Evolutionary conservation across 2,113 vertebrate species (phyloP), one percentile per base, ranked within the genome.

Genomic region (Vicugna pacos): DNA sequence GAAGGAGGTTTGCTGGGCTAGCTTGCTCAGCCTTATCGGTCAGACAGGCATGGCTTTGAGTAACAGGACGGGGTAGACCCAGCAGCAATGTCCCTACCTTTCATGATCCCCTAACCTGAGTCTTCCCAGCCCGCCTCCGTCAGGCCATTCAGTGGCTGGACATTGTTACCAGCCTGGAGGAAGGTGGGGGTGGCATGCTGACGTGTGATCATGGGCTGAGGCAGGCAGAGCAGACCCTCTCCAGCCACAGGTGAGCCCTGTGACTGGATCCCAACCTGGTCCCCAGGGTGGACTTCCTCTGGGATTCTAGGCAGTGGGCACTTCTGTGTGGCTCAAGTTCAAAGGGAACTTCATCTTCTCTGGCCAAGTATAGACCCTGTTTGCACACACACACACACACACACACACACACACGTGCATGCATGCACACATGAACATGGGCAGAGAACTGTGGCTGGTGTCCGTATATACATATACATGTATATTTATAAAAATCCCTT

Each of bases 181-280:
- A 79, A 32, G 15, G 30, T 50, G 12, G 26, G 7, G 16, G 38
- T 42, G 24, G 26, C 8, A 1, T 30, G 28, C 62, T 26, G 28
- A 46, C 46, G 17, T 8, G 1, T 11, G 38, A 22, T 2, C 14
- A 1, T 8, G 10, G 50, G 5, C 10, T 30, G 2, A 12, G 38
- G 24, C 26, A 26, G 20, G n/a, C 3, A 5, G 30, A 84, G 48
- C 7, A 16, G 22, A 46, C 56, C 52, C 58, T 84, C 16, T 83
- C 54, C 10, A 48, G 48, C 4, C 22, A 17, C 6, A 38, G 0
- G 19, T 42, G 28, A 72, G 12, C 76, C 50, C 56, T 81, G 20
- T 52, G 42, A 24, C 28, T 2, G 0, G 54, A 52, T 26, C 2
- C 14, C 9, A 8, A 7, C 17, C 9, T 52, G 38, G 19, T 22